These are phyloP conservation scores for Tromatobia lineatoria DNA, from an alignment of 2,888 invertebrate species.

Conservation along the genomic window DNA sequence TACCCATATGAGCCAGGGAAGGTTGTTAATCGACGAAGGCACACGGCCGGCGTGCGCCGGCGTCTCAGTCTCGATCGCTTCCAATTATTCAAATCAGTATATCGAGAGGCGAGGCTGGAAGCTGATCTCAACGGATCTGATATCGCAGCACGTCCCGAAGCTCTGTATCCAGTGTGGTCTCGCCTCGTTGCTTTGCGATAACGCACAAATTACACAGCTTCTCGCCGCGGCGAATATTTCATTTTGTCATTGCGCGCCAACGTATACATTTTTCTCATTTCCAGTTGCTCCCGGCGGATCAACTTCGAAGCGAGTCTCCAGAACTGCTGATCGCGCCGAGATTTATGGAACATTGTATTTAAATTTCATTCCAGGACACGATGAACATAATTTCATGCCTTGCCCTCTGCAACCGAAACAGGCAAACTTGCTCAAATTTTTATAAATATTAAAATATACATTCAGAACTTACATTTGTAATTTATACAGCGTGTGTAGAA, in stretches of 20 bases:
- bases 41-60: conserved; percentile 39
- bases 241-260: conserved; percentile 21
- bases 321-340: conserved; percentile 27
- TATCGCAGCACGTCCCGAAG: conserved; percentile 29
- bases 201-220: conserved; percentile 49
- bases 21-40: conserved; percentile 30
- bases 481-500: background rate
- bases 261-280: conserved; percentile 22
- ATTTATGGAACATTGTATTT: conserved; percentile 73
- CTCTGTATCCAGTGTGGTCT: conserved; percentile 43
- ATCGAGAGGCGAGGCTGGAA: conserved; percentile 35
- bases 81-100: conserved; percentile 76
- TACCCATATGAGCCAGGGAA: background rate
- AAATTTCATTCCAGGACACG: conserved; percentile 66
- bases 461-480: background rate
- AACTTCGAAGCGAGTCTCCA: background rate
- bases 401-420: background rate
- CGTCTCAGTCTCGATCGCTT: conserved; percentile 50
- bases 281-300: conserved; percentile 2
- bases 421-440: background rate
- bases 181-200: conserved; percentile 39
- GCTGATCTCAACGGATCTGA: conserved; percentile 14
- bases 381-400: conserved; percentile 65
- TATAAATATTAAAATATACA: background rate
- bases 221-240: conserved; percentile 9